Evolutionary conservation across 2,797 vertebrate genomes (phyloP).

Genomic region (Threskiornis aethiopicus): DNA sequence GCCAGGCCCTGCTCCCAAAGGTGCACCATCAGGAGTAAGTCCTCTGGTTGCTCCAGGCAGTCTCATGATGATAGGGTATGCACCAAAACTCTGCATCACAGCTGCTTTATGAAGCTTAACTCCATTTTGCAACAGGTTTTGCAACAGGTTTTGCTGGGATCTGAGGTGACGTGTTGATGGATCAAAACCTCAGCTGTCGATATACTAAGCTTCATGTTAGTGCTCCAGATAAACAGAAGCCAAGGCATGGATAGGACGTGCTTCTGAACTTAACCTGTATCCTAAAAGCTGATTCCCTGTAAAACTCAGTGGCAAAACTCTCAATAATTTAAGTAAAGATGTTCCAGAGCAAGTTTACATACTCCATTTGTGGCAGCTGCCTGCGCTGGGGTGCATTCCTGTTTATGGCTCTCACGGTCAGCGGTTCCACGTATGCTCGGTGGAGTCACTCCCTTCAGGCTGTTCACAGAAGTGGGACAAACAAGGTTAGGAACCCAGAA

Average conservation of each 20-base stretch:
- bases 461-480: not conserved
- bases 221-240: not conserved
- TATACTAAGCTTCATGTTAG: not conserved
- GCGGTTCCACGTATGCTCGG: accelerated
- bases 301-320: not conserved
- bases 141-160: not conserved
- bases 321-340: not conserved
- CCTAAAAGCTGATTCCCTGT: not conserved
- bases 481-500: not conserved
- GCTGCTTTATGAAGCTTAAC: not conserved
- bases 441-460: not conserved
- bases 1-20: not conserved
- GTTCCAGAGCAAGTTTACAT: not conserved
- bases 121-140: not conserved
- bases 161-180: accelerated
- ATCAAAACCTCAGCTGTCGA: not conserved
- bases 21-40: not conserved
- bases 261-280: not conserved
- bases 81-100: not conserved
- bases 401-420: not conserved
- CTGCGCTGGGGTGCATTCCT: not conserved
- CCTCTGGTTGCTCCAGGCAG: not conserved
- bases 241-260: not conserved
- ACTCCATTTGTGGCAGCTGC: not conserved
- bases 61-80: not conserved